Evolutionary conservation across 1,140 invertebrate species (phyloP), one percentile per base, ranked within the genome.

Genomic region (Eubasilissa regina): DNA sequence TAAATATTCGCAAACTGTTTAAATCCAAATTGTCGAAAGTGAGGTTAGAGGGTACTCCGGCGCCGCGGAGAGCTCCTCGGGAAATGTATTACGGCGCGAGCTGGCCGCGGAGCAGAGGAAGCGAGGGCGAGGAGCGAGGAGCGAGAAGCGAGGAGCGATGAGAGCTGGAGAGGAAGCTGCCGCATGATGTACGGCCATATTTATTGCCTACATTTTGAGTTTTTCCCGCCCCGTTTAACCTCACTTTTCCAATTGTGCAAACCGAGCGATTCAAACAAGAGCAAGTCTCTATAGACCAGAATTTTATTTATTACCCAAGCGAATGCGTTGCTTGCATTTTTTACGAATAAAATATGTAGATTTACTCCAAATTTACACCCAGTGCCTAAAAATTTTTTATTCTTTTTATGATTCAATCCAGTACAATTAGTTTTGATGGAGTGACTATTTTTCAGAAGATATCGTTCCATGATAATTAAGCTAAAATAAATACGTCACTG

Each of bases 141-240:
- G 25, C 1, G 25, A 6, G n/a, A n/a, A 51, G 48, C n/a, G 48
- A 48, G 25, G 25, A 35, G 25, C 1, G 25, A 6, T 1, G 25
- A 6, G 25, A 6, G 25, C 25, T 35, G 25, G 25, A 35, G 25
- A 35, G 25, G 25, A 35, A 35, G 25, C 25, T 3, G 25, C 25
- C 25, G 48, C n/a, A 51, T 51, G 48, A 51, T 51, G 48, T 51
- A 51, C n/a, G 48, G 48, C 48, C 11, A 51, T 15, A 51, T 51
- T 51, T 51, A 51, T 51, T 51, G 48, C 48, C 48, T 51, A 12
- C 48, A 51, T 51, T 51, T 51, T 51, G 48, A 13, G 48, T 13
- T 13, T 51, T 51, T 51, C 48, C 48, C 48, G 48, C 48, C 48
- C 48, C 11, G 11, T 51, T 15, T 15, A 12, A 3, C 48, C 48